Percentiles rank a stretch among this genome's conserved stretches.
Evolutionary conservation across 2,888 invertebrate species (phyloP).

Genomic region (Acheta domesticus): DNA sequence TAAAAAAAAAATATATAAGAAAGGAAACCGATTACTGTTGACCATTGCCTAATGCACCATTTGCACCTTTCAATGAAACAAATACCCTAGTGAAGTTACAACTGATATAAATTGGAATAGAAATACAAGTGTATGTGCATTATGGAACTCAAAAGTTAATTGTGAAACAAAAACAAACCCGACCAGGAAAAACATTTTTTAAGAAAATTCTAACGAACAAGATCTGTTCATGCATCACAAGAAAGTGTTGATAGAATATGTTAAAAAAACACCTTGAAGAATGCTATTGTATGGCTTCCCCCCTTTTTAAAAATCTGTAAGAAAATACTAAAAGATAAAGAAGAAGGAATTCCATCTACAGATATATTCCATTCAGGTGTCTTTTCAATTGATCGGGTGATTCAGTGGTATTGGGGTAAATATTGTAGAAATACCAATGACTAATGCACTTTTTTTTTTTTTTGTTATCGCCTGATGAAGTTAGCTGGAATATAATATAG

Average conservation of each 20-base stretch:
- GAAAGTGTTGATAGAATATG: neutral
- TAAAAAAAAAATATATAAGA: neutral
- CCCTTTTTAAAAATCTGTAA: neutral
- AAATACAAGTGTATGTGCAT: neutral
- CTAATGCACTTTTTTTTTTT: neutral
- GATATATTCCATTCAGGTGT: constrained; percentile 8
- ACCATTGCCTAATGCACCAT: constrained; percentile 18
- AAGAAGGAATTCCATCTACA: constrained; percentile 18
- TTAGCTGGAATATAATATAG: neutral
- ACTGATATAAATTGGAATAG: neutral
- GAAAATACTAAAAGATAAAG: neutral
- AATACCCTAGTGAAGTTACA: constrained; percentile 18
- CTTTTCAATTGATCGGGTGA: constrained; percentile 4
- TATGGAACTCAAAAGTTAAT: neutral
- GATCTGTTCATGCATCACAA: neutral
- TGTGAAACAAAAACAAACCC: neutral
- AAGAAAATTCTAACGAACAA: neutral
- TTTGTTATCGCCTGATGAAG: neutral
- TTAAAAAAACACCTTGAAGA: neutral
- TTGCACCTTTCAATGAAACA: constrained; percentile 4
- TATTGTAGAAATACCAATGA: constrained; percentile 18
- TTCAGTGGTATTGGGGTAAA: constrained; percentile 3
- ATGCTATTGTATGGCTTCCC: neutral
- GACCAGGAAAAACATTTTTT: neutral
- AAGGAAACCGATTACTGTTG: neutral